Evolutionary conservation across 2,113 vertebrate species (phyloP).

Genomic region (Pristiophorus japonicus): DNA sequence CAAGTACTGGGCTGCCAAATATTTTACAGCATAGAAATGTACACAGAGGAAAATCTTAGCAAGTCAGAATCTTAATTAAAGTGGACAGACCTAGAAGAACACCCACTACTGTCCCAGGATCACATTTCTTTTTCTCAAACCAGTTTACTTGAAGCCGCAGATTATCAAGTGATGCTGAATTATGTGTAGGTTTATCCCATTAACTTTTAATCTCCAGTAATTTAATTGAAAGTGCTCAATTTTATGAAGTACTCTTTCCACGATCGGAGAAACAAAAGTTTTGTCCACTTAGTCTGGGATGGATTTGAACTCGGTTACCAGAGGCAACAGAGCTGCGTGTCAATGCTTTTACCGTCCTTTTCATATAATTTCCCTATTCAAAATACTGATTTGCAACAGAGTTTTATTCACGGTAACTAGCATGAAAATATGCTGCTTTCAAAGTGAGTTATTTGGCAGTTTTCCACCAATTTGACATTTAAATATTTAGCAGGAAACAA

Average conservation of each 20-base stretch:
- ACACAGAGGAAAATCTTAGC: slow-evolving; percentile 15
- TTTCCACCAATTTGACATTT: not conserved
- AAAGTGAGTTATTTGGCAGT: not conserved
- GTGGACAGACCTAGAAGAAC: not conserved
- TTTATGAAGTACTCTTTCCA: not conserved
- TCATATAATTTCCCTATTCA: not conserved
- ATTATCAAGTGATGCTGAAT: not conserved
- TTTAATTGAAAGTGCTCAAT: not conserved
- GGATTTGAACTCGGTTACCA: not conserved
- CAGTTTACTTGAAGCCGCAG: not conserved
- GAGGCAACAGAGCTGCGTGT: not conserved
- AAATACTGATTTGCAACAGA: not conserved
- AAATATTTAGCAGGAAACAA: not conserved
- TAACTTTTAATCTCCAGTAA: not conserved
- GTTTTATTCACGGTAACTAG: not conserved
- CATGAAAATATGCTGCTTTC: not conserved
- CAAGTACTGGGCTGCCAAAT: not conserved
- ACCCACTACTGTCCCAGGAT: too few relatives aligned
- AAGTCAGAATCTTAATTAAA: not conserved
- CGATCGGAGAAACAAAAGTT: not conserved
- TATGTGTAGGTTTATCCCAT: not conserved
- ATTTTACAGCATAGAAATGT: not conserved
- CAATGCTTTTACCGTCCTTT: not conserved
- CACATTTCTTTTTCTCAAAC: not conserved
- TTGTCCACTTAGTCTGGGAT: not conserved